Evolutionary conservation across 1,140 invertebrate genomes (phyloP), one percentile per base, ranked within the genome.

Genomic region (Pomacea maculata): DNA sequence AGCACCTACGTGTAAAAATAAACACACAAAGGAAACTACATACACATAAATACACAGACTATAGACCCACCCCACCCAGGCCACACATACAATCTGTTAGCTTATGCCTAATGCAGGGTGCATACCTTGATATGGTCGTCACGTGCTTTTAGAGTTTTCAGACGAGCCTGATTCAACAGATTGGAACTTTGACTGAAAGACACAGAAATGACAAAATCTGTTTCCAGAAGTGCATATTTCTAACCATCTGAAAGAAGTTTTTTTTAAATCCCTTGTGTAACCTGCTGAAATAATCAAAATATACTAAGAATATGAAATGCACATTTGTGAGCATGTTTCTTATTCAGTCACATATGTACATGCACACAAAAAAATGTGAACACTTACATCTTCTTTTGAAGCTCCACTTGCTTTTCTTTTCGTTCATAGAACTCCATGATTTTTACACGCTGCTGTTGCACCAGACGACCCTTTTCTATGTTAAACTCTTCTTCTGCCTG

Each of bases 401-500:
- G 94, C 93, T 99, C 98, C 83, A 99, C 98, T 93, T 99, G 98
- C 92, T 99, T 99, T 87, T 99, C 98, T 89, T 99, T 99, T 88
- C 98, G 97, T 88, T 99, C 98, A 92, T 97, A 99, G 92, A 97
- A 99, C 89, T 99, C 98, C 96, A 99, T 99, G 86, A 99, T 99
- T 93, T 99, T 99, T 73, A 99, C 94, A 85, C 98, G 94, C 90
- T 99, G 98, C 90, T 99, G 97, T 89, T 99, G 98, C 19, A 99
- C 98, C 68, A 99, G 93, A 88, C 98, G 95, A 83, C 98, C 98
- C 89, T 99, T 99, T 92, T 99, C 98, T 91, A 99, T 99, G 92
- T 99, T 99, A 91, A 99, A 99, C 92, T 99, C 98, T 93, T 99
- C 98, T 91, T 99, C 98, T 70, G 98, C 98, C 93, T 92, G 54